These are phyloP conservation scores for Platyrinchus mystaceus DNA, from an alignment of 2,797 vertebrate genomes.

Conservation along the genomic window DNA sequence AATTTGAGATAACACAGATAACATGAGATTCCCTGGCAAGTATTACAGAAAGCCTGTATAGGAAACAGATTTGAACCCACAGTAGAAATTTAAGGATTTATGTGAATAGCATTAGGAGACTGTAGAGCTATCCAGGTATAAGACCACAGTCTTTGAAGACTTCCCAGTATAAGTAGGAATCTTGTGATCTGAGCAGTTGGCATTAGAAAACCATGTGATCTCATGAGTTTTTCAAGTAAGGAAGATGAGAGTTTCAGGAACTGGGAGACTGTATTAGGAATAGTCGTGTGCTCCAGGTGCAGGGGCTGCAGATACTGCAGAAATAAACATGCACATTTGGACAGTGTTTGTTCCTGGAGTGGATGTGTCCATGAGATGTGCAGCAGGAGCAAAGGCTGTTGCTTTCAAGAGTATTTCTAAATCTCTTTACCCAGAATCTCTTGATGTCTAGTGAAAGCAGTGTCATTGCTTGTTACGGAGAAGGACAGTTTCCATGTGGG, in stretches of 20 bases:
- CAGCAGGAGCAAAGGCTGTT: background rate
- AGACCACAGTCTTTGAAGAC: background rate
- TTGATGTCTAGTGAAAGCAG: background rate
- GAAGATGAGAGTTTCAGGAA: background rate
- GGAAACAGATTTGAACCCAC: background rate
- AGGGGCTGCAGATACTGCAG: background rate
- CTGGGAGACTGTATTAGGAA: background rate
- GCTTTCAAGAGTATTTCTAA: background rate
- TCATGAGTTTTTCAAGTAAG: background rate
- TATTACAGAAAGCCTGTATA: background rate
- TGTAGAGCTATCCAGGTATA: background rate
- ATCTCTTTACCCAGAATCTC: background rate
- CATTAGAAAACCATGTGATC: background rate
- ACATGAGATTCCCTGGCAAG: background rate
- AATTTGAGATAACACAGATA: background rate
- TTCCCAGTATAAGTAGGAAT: background rate
- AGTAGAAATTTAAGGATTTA: background rate
- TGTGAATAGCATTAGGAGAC: background rate
- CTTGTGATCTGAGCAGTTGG: background rate
- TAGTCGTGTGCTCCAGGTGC: background rate
- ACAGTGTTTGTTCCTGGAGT: background rate
- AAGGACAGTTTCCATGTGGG: background rate
- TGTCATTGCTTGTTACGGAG: background rate
- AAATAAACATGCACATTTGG: rapidly evolving
- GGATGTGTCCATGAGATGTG: background rate